Evolutionary conservation across 2,888 invertebrate genomes (phyloP), one percentile per base, ranked within the genome.

Genomic region (Tanaodytes sp.): DNA sequence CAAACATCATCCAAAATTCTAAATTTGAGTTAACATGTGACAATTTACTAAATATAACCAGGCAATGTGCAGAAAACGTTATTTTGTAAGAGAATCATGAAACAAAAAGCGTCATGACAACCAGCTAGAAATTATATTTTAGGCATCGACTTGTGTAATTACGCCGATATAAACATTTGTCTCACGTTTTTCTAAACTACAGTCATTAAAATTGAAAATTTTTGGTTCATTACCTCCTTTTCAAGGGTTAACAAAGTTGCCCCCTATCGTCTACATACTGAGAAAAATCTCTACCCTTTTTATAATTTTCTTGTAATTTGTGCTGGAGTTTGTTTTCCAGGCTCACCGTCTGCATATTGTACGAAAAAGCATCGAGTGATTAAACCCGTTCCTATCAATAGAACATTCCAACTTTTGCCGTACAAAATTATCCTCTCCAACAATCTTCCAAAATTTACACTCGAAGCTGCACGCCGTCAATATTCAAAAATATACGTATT

Each of bases 231-330:
- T 57, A 68, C 67, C 82, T 79, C 71, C 63, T 75, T 61, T 76
- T 63, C 71, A 76, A 83, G 84, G 83, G 80, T 80, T 81, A 84
- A 79, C 77, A 83, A 78, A 75, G 75, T 72, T 80, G 71, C 80
- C 79, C 79, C 81, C 80, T 81, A 72, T 82, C 81, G 77, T 83
- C 83, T 55, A 77, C 81, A 77, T 79, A 78, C 73, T 77, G 77
- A 74, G 73, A 77, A 73, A 77, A 73, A 73, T 75, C 75, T 65
- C 77, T 73, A 52, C 73, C 73, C 74, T 74, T 74, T 75, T 75
- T 76, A 74, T 74, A 74, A 73, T 79, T 31, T 52, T 52, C 61
- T 15, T 27, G 30, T 14, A 43, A 64, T 18, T 27, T 51, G 51
- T 58, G 51, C 43, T 58, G 58, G 42, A 45, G 36, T 45, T 14